phyloP scores from a whole-genome alignment of 2,113 vertebrate species.

The Girardinichthys multiradiatus region DNA sequence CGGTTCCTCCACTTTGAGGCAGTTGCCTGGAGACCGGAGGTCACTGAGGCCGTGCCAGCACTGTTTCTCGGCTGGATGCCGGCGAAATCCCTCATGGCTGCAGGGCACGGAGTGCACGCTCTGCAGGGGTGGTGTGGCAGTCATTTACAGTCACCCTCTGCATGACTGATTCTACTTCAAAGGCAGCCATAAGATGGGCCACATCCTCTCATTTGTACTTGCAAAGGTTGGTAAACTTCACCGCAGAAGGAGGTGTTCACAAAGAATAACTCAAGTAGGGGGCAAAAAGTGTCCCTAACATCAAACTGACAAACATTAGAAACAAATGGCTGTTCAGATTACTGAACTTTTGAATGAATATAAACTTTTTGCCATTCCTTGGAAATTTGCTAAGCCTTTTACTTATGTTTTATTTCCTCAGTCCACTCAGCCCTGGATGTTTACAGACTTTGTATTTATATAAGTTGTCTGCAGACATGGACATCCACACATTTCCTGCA shows the following conservation, averaged over 20 bases:
- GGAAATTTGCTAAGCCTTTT: too few species aligned
- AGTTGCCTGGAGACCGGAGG: conserved; percentile 75
- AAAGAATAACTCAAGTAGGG: conserved; percentile 10
- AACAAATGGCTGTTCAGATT: background rate
- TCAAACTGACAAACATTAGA: background rate
- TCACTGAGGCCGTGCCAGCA: conserved; percentile 69
- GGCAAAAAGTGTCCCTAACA: background rate
- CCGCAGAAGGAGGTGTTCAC: conserved; percentile 45
- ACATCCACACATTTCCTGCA: background rate
- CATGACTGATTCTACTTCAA: conserved; percentile 74
- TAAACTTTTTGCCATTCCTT: too few species aligned
- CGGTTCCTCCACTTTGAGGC: conserved; percentile 44
- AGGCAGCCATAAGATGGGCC: conserved; percentile 52
- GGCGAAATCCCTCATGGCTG: conserved; percentile 66
- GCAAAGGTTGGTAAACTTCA: conserved; percentile 55
- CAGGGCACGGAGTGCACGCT: conserved; percentile 53
- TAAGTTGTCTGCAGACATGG: background rate
- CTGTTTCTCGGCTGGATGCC: conserved; percentile 48
- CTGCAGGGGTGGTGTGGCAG: conserved; percentile 64
- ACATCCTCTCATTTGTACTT: conserved; percentile 58
- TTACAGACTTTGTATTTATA: background rate
- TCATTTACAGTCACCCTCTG: conserved; percentile 74
- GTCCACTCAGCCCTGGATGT: background rate
- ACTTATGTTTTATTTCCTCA: too few species aligned
- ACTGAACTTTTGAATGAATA: too few species aligned